phyloP scores from a whole-genome alignment of 1,140 invertebrate species.

The Caenorhabditis inopinata region DNA sequence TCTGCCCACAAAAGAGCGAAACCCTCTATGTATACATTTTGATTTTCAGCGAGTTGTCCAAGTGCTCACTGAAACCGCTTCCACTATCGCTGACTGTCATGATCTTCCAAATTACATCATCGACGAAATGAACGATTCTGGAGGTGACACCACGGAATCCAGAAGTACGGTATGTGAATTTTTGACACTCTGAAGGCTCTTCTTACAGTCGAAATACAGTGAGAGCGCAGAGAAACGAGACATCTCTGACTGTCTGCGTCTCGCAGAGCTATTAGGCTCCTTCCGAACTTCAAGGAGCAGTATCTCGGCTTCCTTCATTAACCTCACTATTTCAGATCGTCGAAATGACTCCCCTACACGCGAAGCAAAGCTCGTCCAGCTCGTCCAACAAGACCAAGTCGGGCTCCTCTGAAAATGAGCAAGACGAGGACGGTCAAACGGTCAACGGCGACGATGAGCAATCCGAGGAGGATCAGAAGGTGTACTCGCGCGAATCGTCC shows the following conservation, averaged over 20 bases:
- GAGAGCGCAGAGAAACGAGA: no score
- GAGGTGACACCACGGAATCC: conserved; percentile 1
- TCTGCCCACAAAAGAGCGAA: neutral
- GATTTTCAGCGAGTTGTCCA: neutral
- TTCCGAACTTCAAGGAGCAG: no score
- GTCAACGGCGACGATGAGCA: conserved; percentile 11
- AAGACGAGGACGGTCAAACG: neutral
- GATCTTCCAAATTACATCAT: neutral
- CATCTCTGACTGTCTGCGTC: no score
- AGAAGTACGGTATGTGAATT: neutral
- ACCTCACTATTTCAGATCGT: neutral
- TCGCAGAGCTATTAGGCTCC: no score
- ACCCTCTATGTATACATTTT: neutral
- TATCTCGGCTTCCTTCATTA: no score
- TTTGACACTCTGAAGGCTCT: no score
- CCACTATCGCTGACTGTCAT: conserved; percentile 15
- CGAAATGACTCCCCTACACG: neutral
- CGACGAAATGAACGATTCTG: conserved; percentile 13
- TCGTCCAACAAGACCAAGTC: neutral
- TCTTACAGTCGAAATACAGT: no score
- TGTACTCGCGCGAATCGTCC: neutral
- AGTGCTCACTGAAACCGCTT: conserved; percentile 2
- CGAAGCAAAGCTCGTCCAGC: conserved; percentile 6
- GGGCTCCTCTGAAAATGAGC: neutral
- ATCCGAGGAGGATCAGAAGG: conserved; percentile 27